Base-by-base conservation (phyloP, 2,113 vertebrate species). In the Axis porcinus region DNA sequence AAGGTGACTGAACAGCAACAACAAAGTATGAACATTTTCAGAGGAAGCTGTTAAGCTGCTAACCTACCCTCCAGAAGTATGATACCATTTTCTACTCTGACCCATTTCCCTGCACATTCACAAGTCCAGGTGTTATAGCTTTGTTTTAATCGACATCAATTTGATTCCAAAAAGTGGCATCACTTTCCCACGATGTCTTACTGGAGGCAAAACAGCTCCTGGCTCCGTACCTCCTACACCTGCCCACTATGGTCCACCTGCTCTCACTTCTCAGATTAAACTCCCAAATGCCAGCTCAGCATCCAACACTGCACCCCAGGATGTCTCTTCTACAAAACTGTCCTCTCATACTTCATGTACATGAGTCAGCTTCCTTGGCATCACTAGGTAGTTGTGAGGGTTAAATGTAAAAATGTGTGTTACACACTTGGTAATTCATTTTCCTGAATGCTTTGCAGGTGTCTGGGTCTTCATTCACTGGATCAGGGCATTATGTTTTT, bases 191-290 rank as follows among this genome's bases (percentile, higher is more conserved):
- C 2, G 3, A 43, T 7, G 0, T 17, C 52, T 52, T 50, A 27
- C 40, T 25, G 4, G 4, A 47, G 33, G 25, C 14, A 27, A 0
- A 30, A 16, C 1, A 28, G 50, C n/a, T 6, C 2, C 17, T 2
- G 25, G 5, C 15, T 54, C 43, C 60, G 8, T 52, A 8, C 8
- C 23, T 45, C 50, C 28, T 0, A 1, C 2, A 3, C 28, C 76
- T 47, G n/a, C 54, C 55, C 5, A 1, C 54, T 1, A 0, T 0
- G 7, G 30, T 15, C 25, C 50, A 78, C 0, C 1, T 0, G 33
- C 33, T 25, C 60, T 79, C 6, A 6, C 62, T n/a, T 67, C 62
- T n/a, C 15, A 64, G 3, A n/a, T 4, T 67, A n/a, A n/a, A 67
- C 33, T n/a, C 7, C 62, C 0, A 0, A n/a, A n/a, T 33, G 16